Evolutionary conservation across 53 echinoderm and acorn worm genomes (phyloP).

Genomic region (Holothuria scabra): DNA sequence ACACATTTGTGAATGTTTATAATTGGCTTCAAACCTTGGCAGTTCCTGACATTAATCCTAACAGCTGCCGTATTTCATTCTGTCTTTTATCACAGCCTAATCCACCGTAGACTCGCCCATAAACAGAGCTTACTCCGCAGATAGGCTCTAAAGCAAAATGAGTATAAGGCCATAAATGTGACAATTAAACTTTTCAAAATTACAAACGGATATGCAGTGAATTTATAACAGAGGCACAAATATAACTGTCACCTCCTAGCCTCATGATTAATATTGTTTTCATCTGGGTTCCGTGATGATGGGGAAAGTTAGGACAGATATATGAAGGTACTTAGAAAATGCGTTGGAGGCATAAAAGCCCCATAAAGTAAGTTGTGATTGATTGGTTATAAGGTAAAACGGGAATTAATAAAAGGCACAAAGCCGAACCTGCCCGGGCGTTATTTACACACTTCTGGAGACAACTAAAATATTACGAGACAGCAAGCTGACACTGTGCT

Average conservation of each 20-base stretch:
- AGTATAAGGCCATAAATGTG: conserved; percentile 45
- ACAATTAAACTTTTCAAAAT: conserved; percentile 46
- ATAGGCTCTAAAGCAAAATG: conserved; percentile 33
- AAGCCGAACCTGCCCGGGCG: too few species aligned
- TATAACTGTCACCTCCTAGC: conserved; percentile 40
- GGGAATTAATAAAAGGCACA: conserved; percentile 13
- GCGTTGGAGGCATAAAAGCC: conserved; percentile 39
- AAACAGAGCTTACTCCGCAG: conserved; percentile 26
- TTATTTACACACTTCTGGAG: too few species aligned
- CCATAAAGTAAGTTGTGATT: conserved; percentile 28
- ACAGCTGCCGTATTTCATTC: conserved; percentile 37
- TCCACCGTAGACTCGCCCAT: conserved; percentile 31
- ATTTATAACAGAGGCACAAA: conserved; percentile 46
- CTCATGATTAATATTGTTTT: conserved; percentile 36
- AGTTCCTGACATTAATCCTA: conserved; percentile 39
- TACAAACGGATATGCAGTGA: conserved; percentile 45
- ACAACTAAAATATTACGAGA: too few species aligned
- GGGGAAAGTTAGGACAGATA: conserved; percentile 39
- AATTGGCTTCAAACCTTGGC: conserved; percentile 8
- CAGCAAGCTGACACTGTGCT: too few species aligned
- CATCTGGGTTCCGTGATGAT: conserved; percentile 1
- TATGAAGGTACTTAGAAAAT: conserved; percentile 34
- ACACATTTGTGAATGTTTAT: conserved; percentile 46
- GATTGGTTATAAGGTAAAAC: conserved; percentile 25
- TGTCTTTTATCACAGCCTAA: conserved; percentile 39